Base-by-base conservation (phyloP, 2,797 vertebrate genomes). In the Coreius guichenoti region DNA sequence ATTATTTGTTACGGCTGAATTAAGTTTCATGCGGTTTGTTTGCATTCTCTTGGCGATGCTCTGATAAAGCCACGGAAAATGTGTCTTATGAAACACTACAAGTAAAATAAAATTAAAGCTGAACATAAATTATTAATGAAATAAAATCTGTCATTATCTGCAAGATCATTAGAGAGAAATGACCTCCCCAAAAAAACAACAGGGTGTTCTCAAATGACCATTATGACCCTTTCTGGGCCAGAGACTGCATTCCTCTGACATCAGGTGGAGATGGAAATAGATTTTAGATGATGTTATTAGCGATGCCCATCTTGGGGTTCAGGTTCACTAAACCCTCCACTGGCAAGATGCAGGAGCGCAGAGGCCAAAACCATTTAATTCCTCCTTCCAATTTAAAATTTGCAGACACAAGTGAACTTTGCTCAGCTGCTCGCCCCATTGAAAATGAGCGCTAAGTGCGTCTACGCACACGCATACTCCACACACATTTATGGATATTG, bases 401-500 rank as follows among this genome's bases (percentile, higher is more conserved):
- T 86, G 54, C 92, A 93, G 90, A 90, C 88, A 31, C 82, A 88
- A 91, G 83, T 90, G 89, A 93, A 87, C 88, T 67, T 81, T 83
- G 86, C 89, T 91, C 89, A 89, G 88, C 84, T 54, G 12, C 45
- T 87, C 58, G 85, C 82, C 87, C 86, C 87, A 88, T 90, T 87
- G 56, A 90, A 77, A 86, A 23, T 13, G 29, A 83, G 81, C 67
- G 88, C 87, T 86, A 87, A 90, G 89, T 88, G 90, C 87, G 78
- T 84, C 79, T 85, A 73, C 70, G 63, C 81, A 79, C 84, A 90
- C 87, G 90, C 89, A 89, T 90, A 90, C 89, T 92, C 90, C 91
- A 93, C 92, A 93, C 92, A 85, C 85, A 31, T 91, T 85, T 89
- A 90, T 87, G 82, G 89, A 91, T 88, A 26, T 90, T 91, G 85